Evolutionary conservation across 2,113 vertebrate species (phyloP), one percentile per base, ranked within the genome.

Genomic region (Mirza zaza): DNA sequence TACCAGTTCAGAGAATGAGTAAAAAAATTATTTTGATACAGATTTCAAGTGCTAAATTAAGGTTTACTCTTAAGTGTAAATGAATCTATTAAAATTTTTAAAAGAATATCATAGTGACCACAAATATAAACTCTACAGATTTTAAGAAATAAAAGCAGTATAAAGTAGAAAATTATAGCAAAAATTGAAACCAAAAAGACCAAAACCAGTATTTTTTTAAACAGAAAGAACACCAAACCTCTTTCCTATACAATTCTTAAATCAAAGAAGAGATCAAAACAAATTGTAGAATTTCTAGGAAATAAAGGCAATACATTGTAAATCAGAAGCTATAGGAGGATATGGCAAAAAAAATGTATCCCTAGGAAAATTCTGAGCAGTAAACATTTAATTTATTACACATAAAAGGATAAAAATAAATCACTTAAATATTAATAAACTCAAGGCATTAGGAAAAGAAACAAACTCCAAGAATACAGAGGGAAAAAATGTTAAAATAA

Each of bases 41-140:
- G 4, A 94, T 61, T 83, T 80, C 17, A 97, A 90, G 67, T 93
- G 20, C 23, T 82, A 83, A 86, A 84, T 82, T 96, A 67, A 91
- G 77, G 20, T 90, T 95, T 87, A 52, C 25, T 82, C 11, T 84
- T 81, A 93, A 81, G 17, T 89, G 3, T 67, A 91, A 91, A 83
- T 87, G 2, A 83, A 48, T 11, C 11, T 65, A 73, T 27, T 67
- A 87, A 85, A 79, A 36, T 2, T 18, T 90, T 80, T 15, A 4
- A 70, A 70, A 90, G 21, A 89, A 65, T 67, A 6, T 88, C 29
- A n/a, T 55, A 71, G 29, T 91, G 79, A 73, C 9, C 21, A 45
- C 3, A 93, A 55, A 68, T 45, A 6, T 71, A 93, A 93, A 85
- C 27, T 6, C 20, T 70, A 18, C 21, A 48, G 13, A 27, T 76